Base-by-base conservation (phyloP, 2,113 vertebrate species). In the Tragelaphus imberbis region DNA sequence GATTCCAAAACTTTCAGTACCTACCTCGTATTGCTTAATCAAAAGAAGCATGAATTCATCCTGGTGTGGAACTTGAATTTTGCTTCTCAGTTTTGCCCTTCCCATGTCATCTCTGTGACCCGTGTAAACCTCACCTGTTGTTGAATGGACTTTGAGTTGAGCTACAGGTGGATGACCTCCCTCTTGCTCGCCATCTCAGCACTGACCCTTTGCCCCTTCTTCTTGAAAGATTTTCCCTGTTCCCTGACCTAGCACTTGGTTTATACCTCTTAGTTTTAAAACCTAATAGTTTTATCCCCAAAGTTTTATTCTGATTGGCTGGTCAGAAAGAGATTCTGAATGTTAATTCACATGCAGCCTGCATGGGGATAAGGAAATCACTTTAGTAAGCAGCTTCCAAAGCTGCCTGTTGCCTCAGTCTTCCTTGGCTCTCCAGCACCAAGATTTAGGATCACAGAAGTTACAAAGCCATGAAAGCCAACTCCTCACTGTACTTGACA, bases 201-300 rank as follows among this genome's bases (percentile, higher is more conserved):
- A 15, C 55, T 15, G 88, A 47, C 56, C n/a, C 56, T 49, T 49
- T 19, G 2, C 12, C 51, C 7, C 40, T 11, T 58, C 40, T 61
- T 89, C 51, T 1, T 0, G 16, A 40, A 55, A 56, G n/a, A 51
- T 56, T 28, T 51, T 51, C 55, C 56, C 25, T 7, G 23, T 33
- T 63, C 2, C 15, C 56, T 30, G 55, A 21, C 19, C 0, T 2
- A 33, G 28, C 2, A 15, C 40, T 49, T 88, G 36, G 16, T 61
- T 21, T 86, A 7, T 19, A 27, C 0, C n/a, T 63, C 36, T 65
- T 44, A 19, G 6, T 40, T 75, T 75, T 75, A 75, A 75, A 75
- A 75, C n/a, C n/a, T 75, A 40, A 23, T 91, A 55, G 81, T 82
- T 97, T 91, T 94, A 63, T 75, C 93, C 61, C 36, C 71, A 55